phyloP scores from a whole-genome alignment of 2,113 vertebrate species.

The Mesitornis unicolor region DNA sequence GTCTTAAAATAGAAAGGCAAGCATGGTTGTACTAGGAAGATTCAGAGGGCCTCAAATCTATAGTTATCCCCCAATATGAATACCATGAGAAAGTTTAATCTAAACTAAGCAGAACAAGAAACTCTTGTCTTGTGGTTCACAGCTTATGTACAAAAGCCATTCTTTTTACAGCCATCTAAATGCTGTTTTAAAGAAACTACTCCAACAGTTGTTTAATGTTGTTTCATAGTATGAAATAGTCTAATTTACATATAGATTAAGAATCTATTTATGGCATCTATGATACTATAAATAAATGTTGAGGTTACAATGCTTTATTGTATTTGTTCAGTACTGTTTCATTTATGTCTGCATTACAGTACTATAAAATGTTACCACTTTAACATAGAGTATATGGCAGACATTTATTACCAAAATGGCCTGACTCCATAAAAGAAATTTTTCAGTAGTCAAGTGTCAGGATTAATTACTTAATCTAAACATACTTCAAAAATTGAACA shows the following conservation, averaged over 20 bases:
- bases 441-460: background rate
- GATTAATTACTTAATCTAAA: background rate
- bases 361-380: background rate
- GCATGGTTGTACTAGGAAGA: background rate
- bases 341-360: background rate
- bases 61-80: background rate
- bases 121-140: background rate
- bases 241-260: slow-evolving; percentile 5
- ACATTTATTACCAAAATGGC: background rate
- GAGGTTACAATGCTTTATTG: background rate
- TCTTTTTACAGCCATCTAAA: background rate
- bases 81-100: background rate
- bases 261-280: background rate
- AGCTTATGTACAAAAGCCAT: background rate
- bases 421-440: background rate
- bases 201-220: background rate
- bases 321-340: background rate
- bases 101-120: background rate
- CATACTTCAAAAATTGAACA: background rate
- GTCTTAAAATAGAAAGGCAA: background rate
- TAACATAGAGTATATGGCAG: background rate
- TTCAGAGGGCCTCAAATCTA: background rate
- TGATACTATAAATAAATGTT: background rate
- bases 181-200: background rate
- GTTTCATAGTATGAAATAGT: background rate